phyloP scores from a whole-genome alignment of 2,113 vertebrate genomes.

The Epinephelus lanceolatus region DNA sequence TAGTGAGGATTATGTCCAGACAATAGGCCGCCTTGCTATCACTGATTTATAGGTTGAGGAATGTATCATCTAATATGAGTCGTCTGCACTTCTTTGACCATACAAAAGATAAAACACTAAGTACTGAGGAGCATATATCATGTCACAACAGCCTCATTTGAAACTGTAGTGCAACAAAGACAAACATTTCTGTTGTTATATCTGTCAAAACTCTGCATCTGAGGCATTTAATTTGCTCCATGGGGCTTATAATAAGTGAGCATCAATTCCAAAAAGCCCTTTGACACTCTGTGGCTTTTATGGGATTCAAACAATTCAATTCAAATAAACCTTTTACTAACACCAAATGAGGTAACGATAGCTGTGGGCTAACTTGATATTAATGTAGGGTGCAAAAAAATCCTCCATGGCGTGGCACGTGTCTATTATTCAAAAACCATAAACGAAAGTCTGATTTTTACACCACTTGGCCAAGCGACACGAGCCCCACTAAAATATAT shows the following conservation, averaged over 20 bases:
- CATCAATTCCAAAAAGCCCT: too few species aligned
- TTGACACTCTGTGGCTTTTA: too few species aligned
- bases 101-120: neutral
- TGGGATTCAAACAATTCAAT: too few species aligned
- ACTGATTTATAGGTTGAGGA: neutral
- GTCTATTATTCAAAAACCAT: neutral
- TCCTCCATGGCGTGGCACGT: neutral
- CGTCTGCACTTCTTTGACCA: neutral
- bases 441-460: neutral
- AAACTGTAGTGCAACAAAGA: too few species aligned
- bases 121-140: neutral
- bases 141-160: neutral
- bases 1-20: neutral
- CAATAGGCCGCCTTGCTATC: neutral
- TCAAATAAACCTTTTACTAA: too few species aligned
- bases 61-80: neutral
- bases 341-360: too few species aligned
- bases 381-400: neutral
- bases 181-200: neutral
- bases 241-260: too few species aligned
- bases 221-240: too few species aligned
- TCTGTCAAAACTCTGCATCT: neutral
- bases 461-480: conserved; percentile 1
- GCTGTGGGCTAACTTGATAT: neutral
- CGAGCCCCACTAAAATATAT: neutral